Evolutionary conservation across 1,140 invertebrate species (phyloP).

Genomic region (Mercenaria mercenaria): DNA sequence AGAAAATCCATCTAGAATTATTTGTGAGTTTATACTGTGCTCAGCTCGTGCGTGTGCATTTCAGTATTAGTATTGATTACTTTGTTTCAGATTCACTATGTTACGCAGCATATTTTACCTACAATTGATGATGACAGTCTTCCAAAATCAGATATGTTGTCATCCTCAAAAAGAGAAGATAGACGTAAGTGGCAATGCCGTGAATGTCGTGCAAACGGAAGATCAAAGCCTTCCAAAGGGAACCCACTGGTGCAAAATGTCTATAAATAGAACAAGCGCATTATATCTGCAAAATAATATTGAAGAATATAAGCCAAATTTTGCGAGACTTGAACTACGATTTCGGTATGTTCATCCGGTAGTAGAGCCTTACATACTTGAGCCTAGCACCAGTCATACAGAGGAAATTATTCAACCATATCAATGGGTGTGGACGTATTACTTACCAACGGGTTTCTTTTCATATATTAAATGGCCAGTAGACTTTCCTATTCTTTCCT

Average conservation of each 20-base stretch:
- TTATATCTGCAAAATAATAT: neutral
- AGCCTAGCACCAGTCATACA: conserved; percentile 32
- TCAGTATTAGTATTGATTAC: too few relatives aligned
- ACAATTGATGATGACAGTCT: neutral
- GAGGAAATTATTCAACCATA: conserved; percentile 37
- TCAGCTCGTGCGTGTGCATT: too few relatives aligned
- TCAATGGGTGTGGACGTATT: conserved; percentile 50
- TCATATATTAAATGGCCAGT: conserved; percentile 54
- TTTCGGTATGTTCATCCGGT: conserved; percentile 12
- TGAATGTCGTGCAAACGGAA: too few relatives aligned
- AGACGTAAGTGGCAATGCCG: too few relatives aligned
- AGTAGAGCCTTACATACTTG: neutral
- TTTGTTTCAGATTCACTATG: neutral
- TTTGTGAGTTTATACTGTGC: too few relatives aligned
- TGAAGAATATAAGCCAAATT: conserved; percentile 22
- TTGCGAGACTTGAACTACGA: conserved; percentile 10
- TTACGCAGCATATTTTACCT: neutral
- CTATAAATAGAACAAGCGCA: conserved; percentile 43
- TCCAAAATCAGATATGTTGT: neutral
- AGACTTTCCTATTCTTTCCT: conserved; percentile 51
- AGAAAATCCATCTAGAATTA: too few relatives aligned
- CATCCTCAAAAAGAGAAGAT: too few relatives aligned
- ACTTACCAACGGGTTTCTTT: neutral
- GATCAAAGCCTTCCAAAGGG: too few relatives aligned
- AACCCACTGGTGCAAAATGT: neutral